phyloP scores from a whole-genome alignment of 2,113 vertebrate species.

The Albula glossodonta region DNA sequence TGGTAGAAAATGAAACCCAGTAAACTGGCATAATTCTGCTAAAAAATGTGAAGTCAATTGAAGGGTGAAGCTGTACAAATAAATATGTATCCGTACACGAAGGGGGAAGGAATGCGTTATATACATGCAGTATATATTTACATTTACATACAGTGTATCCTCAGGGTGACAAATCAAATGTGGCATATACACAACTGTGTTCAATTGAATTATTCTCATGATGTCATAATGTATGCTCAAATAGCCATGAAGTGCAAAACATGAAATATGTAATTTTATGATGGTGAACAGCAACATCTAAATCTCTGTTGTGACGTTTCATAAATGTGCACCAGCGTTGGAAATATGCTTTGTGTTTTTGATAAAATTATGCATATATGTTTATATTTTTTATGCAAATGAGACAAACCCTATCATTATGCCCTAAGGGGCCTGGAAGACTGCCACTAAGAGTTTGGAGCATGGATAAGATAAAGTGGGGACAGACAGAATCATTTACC shows the following conservation, averaged over 20 bases:
- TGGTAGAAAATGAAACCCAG: neutral
- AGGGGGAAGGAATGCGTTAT: neutral
- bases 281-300: neutral
- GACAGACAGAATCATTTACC: neutral
- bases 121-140: neutral
- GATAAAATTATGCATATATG: neutral
- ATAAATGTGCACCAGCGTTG: conserved; percentile 6
- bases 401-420: neutral
- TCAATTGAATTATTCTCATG: neutral
- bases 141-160: neutral
- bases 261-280: neutral
- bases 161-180: conserved; percentile 12
- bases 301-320: neutral
- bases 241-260: neutral
- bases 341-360: neutral
- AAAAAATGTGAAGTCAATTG: neutral
- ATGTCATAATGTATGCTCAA: neutral
- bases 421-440: neutral
- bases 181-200: neutral
- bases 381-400: neutral
- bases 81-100: neutral
- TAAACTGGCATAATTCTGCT: neutral
- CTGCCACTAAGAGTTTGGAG: neutral
- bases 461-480: neutral
- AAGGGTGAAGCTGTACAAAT: neutral